Conservation (phyloP, 2,888 invertebrate genomes). For the Drosophila atripex region DNA sequence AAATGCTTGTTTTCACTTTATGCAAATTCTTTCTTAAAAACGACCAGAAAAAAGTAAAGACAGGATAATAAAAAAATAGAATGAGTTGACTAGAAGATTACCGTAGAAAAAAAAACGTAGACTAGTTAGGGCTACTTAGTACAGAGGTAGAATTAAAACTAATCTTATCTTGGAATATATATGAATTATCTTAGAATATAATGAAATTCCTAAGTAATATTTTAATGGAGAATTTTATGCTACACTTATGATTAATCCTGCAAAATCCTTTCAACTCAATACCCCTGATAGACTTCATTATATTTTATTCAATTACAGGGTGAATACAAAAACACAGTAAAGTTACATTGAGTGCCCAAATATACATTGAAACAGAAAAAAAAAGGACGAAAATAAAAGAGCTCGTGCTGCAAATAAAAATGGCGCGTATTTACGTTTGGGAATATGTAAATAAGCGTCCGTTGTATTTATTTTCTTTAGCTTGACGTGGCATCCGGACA, state of each 20-base stretch:
- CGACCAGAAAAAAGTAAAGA: conserved; percentile 34
- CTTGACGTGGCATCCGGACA: conserved; percentile 57
- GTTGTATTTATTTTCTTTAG: conserved; percentile 77
- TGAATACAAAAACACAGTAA: conserved; percentile 16
- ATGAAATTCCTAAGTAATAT: no score
- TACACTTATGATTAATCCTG: no score
- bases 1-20: conserved; percentile 83
- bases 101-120: not conserved
- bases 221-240: no score
- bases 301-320: conserved; percentile 1
- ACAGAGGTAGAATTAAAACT: no score
- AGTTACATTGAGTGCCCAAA: conserved; percentile 40
- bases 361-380: conserved; percentile 29
- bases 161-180: no score
- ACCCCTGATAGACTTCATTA: not conserved
- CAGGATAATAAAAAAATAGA: conserved; percentile 20
- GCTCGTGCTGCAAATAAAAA: conserved; percentile 66
- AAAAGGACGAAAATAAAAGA: conserved; percentile 18
- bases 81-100: conserved; percentile 3
- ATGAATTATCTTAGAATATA: no score
- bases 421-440: conserved; percentile 77
- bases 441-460: conserved; percentile 78
- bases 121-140: no score
- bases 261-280: not conserved
- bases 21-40: conserved; percentile 77